A percentile compares a stretch with the other conserved stretches of the same genome.
phyloP scores from a whole-genome alignment of 2,888 invertebrate genomes.

The Creontiades dilutus region DNA sequence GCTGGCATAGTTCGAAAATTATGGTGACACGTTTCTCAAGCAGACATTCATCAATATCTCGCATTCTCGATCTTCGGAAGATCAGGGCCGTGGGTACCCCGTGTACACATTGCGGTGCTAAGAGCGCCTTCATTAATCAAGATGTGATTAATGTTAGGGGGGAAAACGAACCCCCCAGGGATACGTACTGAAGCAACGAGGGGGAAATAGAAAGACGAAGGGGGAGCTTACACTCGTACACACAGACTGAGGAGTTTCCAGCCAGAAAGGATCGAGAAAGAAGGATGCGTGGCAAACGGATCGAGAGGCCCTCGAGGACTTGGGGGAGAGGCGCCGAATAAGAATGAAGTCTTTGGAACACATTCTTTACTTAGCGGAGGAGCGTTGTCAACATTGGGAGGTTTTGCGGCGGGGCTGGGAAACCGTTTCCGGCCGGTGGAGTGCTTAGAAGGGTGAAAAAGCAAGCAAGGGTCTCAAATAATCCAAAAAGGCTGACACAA shows the following conservation, averaged over 20 bases:
- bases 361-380: conserved; percentile 28
- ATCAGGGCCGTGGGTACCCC: not conserved
- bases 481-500: conserved; percentile 18
- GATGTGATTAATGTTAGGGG: conserved; percentile 13
- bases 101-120: conserved; percentile 8
- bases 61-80: not conserved
- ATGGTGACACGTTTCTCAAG: too few species aligned
- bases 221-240: not conserved
- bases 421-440: not conserved
- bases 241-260: not conserved
- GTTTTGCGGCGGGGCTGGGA: conserved; percentile 1
- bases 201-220: not conserved
- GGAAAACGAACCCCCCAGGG: not conserved
- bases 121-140: conserved; percentile 27
- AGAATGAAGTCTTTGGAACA: conserved; percentile 36
- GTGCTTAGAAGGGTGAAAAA: not conserved
- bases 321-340: conserved; percentile 14
- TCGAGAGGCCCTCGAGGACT: conserved; percentile 14
- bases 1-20: too few species aligned
- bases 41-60: not conserved
- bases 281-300: conserved; percentile 19
- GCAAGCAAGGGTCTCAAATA: not conserved
- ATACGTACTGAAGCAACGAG: not conserved
- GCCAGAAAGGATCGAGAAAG: conserved; percentile 12
- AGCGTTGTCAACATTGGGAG: conserved; percentile 24